phyloP scores from a whole-genome alignment of 1,140 invertebrate species.

The Popillia japonica region DNA sequence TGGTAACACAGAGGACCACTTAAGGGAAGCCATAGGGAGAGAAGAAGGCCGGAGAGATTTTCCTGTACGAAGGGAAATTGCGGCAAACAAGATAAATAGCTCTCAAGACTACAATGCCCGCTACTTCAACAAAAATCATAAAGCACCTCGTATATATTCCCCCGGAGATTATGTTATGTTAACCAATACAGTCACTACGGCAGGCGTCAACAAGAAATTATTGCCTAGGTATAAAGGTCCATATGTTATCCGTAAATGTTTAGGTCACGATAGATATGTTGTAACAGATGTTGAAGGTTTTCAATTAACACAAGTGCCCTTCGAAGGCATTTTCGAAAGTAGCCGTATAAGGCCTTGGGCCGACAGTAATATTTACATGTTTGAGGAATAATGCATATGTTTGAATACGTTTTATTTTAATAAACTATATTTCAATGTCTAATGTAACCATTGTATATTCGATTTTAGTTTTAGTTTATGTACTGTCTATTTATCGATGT shows the following conservation, averaged over 20 bases:
- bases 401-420: too few relatives aligned
- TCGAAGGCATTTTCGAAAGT: background rate
- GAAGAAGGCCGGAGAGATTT: too few relatives aligned
- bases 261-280: background rate
- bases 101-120: background rate
- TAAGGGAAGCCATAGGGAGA: too few relatives aligned
- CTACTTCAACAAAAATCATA: slow-evolving; percentile 1
- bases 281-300: background rate
- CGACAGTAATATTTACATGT: background rate
- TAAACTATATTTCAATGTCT: too few relatives aligned
- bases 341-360: background rate
- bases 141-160: background rate
- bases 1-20: too few relatives aligned
- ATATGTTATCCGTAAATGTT: background rate
- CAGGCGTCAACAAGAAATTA: slow-evolving; percentile 22
- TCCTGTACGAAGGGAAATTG: background rate
- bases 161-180: slow-evolving; percentile 19
- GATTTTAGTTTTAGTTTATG: too few relatives aligned
- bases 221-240: slow-evolving; percentile 22
- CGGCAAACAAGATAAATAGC: background rate
- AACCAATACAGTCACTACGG: background rate
- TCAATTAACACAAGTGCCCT: too few relatives aligned
- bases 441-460: too few relatives aligned
- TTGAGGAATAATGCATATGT: too few relatives aligned
- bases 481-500: too few relatives aligned